Base-by-base conservation (phyloP, 2,113 vertebrate genomes). In the Saimiri boliviensis region DNA sequence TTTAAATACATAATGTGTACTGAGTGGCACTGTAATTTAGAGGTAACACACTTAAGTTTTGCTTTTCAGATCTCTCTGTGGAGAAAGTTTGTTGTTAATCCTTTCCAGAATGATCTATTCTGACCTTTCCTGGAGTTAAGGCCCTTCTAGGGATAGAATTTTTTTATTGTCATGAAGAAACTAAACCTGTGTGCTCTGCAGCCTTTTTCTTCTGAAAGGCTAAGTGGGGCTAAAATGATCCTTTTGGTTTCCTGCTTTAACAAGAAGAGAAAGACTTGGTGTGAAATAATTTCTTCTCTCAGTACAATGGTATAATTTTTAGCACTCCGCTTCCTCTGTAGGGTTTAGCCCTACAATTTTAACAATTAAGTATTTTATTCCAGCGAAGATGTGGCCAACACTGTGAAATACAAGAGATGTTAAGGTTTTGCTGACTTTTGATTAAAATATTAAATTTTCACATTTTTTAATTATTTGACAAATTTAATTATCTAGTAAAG, bases 301-400 rank as follows among this genome's bases (percentile, higher is more conserved):
- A 40, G 68, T 95, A 70, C 76, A 96, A 14, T 86, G 91, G 40
- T 82, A 79, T 97, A 92, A 89, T 97, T 94, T 81, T 40, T 97
- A 94, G 71, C 70, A 66, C 52, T 91, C 71, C 68, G 92, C 21
- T 89, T 97, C 52, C 77, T 96, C 93, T 94, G 81, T 56, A 95
- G 95, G 40, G 19, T 91, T 80, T 96, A 74, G 23, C 94, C 97
- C 96, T 86, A 58, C 81, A 83, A 42, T 96, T 74, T 77, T 82
- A 93, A 37, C 93, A 87, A 3, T 77, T 66, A 68, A 87, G 40
- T 91, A 49, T 73, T 95, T 87, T 94, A 95, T 66, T 98, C 96
- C 94, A 97, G 90, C 94, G 95, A 73, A 90, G 27, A 93, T 94
- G 97, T 98, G 96, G 79, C 96, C 97, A 97, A 92, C 97, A 97